Percentiles rank a stretch among this genome's conserved stretches.
These are phyloP conservation scores for Rhagophthalmus giganteus DNA, from an alignment of 2,888 invertebrate genomes.

Conservation along the genomic window DNA sequence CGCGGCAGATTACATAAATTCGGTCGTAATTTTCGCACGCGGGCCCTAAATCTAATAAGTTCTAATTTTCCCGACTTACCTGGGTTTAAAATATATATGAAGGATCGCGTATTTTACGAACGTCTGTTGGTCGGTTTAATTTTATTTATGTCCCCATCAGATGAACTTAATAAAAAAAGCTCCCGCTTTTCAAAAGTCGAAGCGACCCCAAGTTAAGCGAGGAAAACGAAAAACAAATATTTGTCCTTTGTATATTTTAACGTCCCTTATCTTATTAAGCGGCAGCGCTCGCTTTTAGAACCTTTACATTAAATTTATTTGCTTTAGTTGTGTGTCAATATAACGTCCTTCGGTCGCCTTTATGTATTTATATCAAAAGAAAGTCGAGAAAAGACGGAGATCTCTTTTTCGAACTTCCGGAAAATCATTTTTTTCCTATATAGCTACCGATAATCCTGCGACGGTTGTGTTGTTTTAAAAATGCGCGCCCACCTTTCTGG, in stretches of 20 bases:
- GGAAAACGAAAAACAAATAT: slow-evolving; percentile 37
- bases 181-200: slow-evolving; percentile 15
- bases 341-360: slow-evolving; percentile 22
- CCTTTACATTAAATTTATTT: slow-evolving; percentile 30
- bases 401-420: too few species aligned
- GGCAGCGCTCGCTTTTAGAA: slow-evolving; percentile 26
- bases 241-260: slow-evolving; percentile 37
- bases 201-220: slow-evolving; percentile 15
- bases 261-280: slow-evolving; percentile 40
- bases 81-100: slow-evolving; percentile 9
- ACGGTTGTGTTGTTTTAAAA: background rate
- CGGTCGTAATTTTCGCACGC: slow-evolving; percentile 10
- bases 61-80: slow-evolving; percentile 15
- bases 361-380: slow-evolving; percentile 25
- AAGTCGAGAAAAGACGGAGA: too few species aligned
- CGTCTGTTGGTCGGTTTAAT: slow-evolving; percentile 13
- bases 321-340: slow-evolving; percentile 26
- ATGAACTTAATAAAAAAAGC: slow-evolving; percentile 24
- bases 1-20: slow-evolving; percentile 17
- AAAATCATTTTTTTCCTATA: too few species aligned
- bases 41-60: slow-evolving; percentile 19
- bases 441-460: too few species aligned
- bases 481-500: background rate
- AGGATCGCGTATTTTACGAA: slow-evolving; percentile 1
- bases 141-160: slow-evolving; percentile 17